phyloP scores from a whole-genome alignment of 2,888 invertebrate genomes.

The Odontocolon sp. region DNA sequence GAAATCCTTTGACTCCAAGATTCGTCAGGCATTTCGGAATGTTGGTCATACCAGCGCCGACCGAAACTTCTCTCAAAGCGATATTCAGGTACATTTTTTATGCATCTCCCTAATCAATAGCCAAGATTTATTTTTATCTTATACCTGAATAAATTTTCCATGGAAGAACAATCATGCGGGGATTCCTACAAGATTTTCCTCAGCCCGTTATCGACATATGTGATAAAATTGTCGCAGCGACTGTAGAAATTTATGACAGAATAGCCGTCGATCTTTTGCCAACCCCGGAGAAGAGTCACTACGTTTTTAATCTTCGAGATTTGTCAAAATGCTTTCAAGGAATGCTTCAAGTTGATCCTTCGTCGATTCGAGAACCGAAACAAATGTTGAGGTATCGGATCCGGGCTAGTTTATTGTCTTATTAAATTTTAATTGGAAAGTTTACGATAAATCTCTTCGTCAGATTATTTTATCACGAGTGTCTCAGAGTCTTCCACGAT shows the following conservation, averaged over 20 bases:
- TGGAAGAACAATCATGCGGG: constrained; percentile 85
- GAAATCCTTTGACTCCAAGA: constrained; percentile 91
- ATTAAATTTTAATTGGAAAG: constrained; percentile 2
- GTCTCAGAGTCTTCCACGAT: constrained; percentile 95
- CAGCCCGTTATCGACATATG: constrained; percentile 86
- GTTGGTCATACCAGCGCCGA: constrained; percentile 91
- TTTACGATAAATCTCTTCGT: constrained; percentile 57
- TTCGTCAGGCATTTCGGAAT: constrained; percentile 95
- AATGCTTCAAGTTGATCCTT: constrained; percentile 91
- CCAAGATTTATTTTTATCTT: background rate
- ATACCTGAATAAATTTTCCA: background rate
- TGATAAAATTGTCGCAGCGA: constrained; percentile 87
- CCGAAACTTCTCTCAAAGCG: constrained; percentile 87
- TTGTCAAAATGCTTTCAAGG: constrained; percentile 95
- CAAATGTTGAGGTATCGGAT: constrained; percentile 85
- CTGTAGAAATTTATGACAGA: constrained; percentile 91
- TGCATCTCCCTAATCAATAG: background rate
- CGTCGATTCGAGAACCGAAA: constrained; percentile 85
- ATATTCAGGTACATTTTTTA: constrained; percentile 84
- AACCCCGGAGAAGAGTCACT: constrained; percentile 95
- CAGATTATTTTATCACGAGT: constrained; percentile 95
- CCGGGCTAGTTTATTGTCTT: background rate
- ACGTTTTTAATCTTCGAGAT: constrained; percentile 95
- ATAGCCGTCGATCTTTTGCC: constrained; percentile 92
- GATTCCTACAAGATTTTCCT: constrained; percentile 91